Evolutionary conservation across 1,140 invertebrate genomes (phyloP), one percentile per base, ranked within the genome.

Genomic region (Drosophila nigrodunni): DNA sequence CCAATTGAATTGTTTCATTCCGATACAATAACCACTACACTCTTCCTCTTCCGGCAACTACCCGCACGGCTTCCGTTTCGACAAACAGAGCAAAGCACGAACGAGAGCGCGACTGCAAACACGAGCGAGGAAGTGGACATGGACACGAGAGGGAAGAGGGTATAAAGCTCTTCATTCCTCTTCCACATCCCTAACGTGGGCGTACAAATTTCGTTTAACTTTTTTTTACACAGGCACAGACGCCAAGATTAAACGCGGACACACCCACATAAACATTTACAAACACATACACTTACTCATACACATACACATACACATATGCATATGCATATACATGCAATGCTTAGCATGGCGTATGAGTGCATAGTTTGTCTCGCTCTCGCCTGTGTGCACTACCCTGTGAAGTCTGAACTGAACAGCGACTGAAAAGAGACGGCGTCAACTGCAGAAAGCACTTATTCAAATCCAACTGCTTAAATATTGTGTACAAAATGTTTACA

Each of bases 1-100:
- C 85, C 80, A 88, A 88, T 88, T 73, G 80, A 88, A 88, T 82
- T 88, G 77, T 76, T 80, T 75, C 71, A 81, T 80, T 70, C 68
- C 77, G 78, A 89, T 85, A 89, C 68, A 83, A 89, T 59, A 78
- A 71, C 71, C 77, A 39, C 54, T 74, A 76, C 68, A 75, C 71
- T 80, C 60, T 89, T 88, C 71, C 85, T 80, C 60, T 89, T 88
- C 71, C 85, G 77, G 69, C 80, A 76, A 80, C 85, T 83, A 77
- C 68, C 85, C 80, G 61, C 82, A 83, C 60, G 18, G 61, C 44
- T 78, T 88, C 85, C 85, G 78, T 74, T 88, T 34, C 72, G 65
- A 44, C 62, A 54, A 66, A 70, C 60, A 52, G 30, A 58, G 39
- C 55, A 61, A 30, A 58, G 34, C 55, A 66, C 52, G 34, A 54